Base-by-base conservation (phyloP, 1,140 invertebrate genomes). In the Andricus grossulariae region DNA sequence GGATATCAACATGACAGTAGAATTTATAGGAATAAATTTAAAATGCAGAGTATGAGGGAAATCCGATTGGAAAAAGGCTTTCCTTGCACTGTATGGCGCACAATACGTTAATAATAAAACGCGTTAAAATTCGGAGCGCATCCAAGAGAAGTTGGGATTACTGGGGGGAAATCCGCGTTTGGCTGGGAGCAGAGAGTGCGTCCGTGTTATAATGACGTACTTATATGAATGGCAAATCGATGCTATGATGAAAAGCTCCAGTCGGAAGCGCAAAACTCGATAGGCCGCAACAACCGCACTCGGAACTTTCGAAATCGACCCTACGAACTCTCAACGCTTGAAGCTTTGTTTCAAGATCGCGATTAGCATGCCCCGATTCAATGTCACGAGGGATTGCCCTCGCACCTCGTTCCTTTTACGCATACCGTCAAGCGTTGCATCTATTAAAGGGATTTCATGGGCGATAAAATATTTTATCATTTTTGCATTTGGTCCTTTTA, bases 31-130 rank as follows among this genome's bases (percentile, higher is more conserved):
- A 66, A 66, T 39, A 66, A 39, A 66, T 66, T 66, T 66, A 16
- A 66, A 66, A 66, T 45, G 39, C 4, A 66, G 32, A 39, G 25
- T 66, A 45, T 66, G 39, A 66, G 60, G 45, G 60, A 66, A 66
- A 66, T 66, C 60, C 60, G 60, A 66, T 66, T 32, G 60, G 60
- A 66, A 66, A 66, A 66, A 66, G 25, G 25, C 60, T 66, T 32
- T 66, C 32, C 60, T 66, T 66, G 60, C 60, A 66, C 32, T 66
- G 60, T 66, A 45, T 66, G 60, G 25, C 25, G 15, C 60, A 66
- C 60, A 66, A 66, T 66, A 66, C 60, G 60, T 66, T 66, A 66
- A 66, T 66, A 66, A 66, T 66, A 66, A 66, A 66, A 66, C 60
- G 60, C 60, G 60, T 66, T 66, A 66, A 66, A 66, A 66, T 66